Conservation (phyloP, 1,140 invertebrate species). For the Drosophila azteca region DNA sequence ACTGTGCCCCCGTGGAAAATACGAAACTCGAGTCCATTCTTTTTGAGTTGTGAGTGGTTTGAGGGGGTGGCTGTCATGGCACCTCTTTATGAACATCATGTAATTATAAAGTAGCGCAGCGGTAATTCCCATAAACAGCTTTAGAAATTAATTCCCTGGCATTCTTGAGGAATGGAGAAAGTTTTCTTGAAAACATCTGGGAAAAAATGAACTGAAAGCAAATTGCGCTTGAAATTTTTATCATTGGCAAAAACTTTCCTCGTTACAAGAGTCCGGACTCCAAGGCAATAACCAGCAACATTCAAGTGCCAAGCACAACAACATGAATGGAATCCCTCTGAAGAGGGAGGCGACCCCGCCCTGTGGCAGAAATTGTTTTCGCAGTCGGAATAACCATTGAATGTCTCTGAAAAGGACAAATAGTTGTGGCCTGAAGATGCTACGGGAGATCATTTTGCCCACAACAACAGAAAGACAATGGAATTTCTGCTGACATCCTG, state of each 20-base stretch:
- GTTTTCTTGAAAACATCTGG: constrained; percentile 36
- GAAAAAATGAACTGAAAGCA: constrained; percentile 18
- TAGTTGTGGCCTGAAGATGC: no score
- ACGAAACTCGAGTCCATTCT: background rate
- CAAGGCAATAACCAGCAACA: background rate
- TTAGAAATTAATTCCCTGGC: constrained; percentile 47
- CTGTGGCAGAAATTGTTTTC: no score
- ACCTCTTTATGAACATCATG: constrained; percentile 54
- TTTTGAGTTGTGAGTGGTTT: background rate
- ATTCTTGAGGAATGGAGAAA: constrained; percentile 50
- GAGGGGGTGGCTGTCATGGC: no score
- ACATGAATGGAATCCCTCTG: no score
- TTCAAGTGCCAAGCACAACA: no score
- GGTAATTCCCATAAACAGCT: constrained; percentile 31
- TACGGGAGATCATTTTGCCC: no score
- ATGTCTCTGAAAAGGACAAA: no score
- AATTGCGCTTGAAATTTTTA: background rate
- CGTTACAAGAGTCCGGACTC: background rate
- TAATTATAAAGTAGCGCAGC: constrained; percentile 61
- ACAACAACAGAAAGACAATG: no score
- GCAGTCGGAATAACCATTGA: no score
- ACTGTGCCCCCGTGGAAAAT: background rate
- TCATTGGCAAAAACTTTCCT: constrained; percentile 7
- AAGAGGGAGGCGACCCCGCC: no score
- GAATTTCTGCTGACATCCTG: no score